Evolutionary conservation across 2,113 vertebrate species (phyloP), one percentile per base, ranked within the genome.

Genomic region (Numida meleagris): DNA sequence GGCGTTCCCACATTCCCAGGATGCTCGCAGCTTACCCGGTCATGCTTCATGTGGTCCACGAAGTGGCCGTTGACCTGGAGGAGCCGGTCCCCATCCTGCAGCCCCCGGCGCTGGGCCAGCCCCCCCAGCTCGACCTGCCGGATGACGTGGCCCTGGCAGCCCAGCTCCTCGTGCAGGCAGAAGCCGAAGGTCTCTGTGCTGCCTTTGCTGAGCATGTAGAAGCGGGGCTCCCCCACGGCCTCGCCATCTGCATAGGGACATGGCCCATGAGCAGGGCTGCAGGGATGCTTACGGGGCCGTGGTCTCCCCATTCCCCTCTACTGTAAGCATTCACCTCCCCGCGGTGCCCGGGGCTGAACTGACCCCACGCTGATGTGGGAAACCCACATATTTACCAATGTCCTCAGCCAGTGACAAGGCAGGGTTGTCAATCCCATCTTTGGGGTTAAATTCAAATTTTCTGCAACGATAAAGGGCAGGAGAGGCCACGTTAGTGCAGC

Each of bases 391-490:
- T 93, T 97, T 98, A 99, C 99, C 99, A 62, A 45, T 83, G 70
- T 99, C 98, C 62, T 99, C 99, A 31, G 98, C 93, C 96, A 98
- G 96, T 5, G 98, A 98, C 97, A 99, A 98, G 82, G 96, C 98
- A 68, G 99, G 99, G 96, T 99, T 99, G 96, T 99, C 99, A 15
- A 99, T 99, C 76, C 99, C 99, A 89, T 98, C 97, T 96, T 98
- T 99, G 14, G 99, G 98, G 97, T 99, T 98, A 96, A 99, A 99
- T 86, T 97, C 97, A 95, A 99, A 99, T 95, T 98, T 99, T 96
- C 99, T 99, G 96, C 46, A 96, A 96, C 51, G 63, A 97, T 48
- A 96, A 94, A 94, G 76, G 45, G 94, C 66, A 71, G 88, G 55
- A 58, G 34, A 86, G 61, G 93, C 75, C 71, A 29, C 0, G 0